Percentiles rank a stretch among this genome's conserved stretches.
phyloP scores from a whole-genome alignment of 2,113 vertebrate genomes.

The Spilogale gracilis region DNA sequence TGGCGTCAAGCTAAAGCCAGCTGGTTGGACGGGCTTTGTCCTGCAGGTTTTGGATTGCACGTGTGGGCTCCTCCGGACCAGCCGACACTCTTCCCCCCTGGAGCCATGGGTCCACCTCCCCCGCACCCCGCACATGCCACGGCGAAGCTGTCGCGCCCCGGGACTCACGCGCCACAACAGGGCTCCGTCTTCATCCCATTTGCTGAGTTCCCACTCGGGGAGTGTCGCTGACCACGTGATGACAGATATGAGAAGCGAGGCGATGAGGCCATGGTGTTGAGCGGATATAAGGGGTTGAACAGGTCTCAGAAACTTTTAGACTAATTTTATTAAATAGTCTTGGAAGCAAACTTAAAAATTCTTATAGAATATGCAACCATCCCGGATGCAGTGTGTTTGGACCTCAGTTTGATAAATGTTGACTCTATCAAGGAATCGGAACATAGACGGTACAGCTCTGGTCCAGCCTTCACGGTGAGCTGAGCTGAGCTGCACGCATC shows the following conservation, averaged over 20 bases:
- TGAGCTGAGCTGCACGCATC: fast-evolving
- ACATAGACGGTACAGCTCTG: fast-evolving
- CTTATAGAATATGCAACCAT: fast-evolving
- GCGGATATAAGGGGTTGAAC: fast-evolving
- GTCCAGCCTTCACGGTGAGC: too few relatives aligned
- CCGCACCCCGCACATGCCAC: too few relatives aligned
- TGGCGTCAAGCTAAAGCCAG: background rate
- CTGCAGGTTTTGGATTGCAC: fast-evolving
- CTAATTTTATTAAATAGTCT: background rate
- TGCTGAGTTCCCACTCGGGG: background rate
- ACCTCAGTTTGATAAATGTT: too few relatives aligned
- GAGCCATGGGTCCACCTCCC: too few relatives aligned
- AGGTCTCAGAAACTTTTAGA: background rate
- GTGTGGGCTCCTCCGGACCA: fast-evolving
- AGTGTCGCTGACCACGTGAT: too few relatives aligned
- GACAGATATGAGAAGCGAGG: background rate
- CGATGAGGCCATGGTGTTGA: fast-evolving
- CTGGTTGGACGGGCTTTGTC: fast-evolving
- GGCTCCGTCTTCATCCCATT: fast-evolving
- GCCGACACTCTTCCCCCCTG: fast-evolving
- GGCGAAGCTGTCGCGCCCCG: too few relatives aligned
- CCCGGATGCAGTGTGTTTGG: background rate
- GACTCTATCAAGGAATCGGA: fast-evolving
- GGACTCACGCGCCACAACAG: too few relatives aligned
- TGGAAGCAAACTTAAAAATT: background rate